These are phyloP conservation scores for Cyprinus carpio DNA, from an alignment of 2,113 vertebrate species.

Conservation along the genomic window DNA sequence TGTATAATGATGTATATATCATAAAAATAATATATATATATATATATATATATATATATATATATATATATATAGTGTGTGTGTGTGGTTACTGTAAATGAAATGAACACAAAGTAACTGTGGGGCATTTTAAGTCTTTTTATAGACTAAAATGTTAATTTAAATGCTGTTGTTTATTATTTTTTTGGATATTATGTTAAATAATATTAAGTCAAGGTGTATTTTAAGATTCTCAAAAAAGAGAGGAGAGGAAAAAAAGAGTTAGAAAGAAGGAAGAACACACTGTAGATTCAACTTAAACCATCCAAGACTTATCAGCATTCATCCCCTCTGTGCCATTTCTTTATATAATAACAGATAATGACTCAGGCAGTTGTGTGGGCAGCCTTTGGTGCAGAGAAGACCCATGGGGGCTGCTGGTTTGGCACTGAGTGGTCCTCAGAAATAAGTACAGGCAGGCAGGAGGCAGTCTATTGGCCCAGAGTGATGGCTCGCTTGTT, in stretches of 20 bases:
- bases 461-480: conserved; percentile 88
- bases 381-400: conserved; percentile 46
- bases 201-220: not conserved
- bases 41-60: too few relatives aligned
- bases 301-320: not conserved
- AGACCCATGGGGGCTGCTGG: conserved; percentile 38
- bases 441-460: conserved; percentile 93
- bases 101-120: too few relatives aligned
- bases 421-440: not conserved
- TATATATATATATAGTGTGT: too few relatives aligned
- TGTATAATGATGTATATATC: too few relatives aligned
- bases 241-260: not conserved
- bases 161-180: not conserved
- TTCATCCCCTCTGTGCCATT: conserved; percentile 70
- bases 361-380: conserved; percentile 80
- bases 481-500: conserved; percentile 88
- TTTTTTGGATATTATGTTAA: not conserved
- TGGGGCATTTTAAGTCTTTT: not conserved
- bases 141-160: not conserved
- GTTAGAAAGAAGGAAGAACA: not conserved
- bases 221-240: not conserved
- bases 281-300: not conserved
- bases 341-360: conserved; percentile 92
- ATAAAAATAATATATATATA: too few relatives aligned
- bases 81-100: too few relatives aligned